Evolutionary conservation across 2,888 invertebrate species (phyloP).

Genomic region (Cabera pusaria): DNA sequence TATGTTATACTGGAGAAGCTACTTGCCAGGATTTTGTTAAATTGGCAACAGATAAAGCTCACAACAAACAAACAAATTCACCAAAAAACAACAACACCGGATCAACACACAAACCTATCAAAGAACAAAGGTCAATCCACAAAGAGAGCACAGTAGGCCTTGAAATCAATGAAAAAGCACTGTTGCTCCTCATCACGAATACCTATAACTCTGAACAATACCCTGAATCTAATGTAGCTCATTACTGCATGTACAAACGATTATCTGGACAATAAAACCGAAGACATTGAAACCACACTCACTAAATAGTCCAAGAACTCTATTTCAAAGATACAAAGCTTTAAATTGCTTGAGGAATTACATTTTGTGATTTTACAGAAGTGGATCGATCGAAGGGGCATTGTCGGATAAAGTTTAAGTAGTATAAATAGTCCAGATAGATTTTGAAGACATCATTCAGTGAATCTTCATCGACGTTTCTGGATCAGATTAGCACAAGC

Average conservation of each 20-base stretch:
- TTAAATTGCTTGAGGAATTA: slow-evolving; percentile 1
- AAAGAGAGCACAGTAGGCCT: slow-evolving; percentile 10
- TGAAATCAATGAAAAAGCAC: slow-evolving; percentile 20
- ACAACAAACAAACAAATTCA: no score
- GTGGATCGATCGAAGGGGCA: no score
- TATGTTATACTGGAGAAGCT: no score
- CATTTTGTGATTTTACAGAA: no score
- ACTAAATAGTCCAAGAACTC: background rate
- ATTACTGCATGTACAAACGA: slow-evolving; percentile 17
- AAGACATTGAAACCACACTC: slow-evolving; percentile 5
- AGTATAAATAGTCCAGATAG: slow-evolving; percentile 15
- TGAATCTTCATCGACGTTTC: slow-evolving; percentile 1
- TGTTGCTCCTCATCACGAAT: slow-evolving; percentile 8
- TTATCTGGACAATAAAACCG: slow-evolving; percentile 22
- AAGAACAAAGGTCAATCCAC: no score
- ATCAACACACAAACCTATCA: no score
- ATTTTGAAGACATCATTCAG: slow-evolving; percentile 10
- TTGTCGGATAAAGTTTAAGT: slow-evolving; percentile 3
- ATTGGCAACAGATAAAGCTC: no score
- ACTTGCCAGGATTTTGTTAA: no score
- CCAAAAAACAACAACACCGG: no score
- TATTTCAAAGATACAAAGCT: background rate
- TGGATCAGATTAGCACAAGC: background rate
- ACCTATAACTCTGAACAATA: slow-evolving; percentile 12
- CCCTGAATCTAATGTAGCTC: slow-evolving; percentile 9